phyloP scores from a whole-genome alignment of 2,888 invertebrate species.

The Lasiommata megera region DNA sequence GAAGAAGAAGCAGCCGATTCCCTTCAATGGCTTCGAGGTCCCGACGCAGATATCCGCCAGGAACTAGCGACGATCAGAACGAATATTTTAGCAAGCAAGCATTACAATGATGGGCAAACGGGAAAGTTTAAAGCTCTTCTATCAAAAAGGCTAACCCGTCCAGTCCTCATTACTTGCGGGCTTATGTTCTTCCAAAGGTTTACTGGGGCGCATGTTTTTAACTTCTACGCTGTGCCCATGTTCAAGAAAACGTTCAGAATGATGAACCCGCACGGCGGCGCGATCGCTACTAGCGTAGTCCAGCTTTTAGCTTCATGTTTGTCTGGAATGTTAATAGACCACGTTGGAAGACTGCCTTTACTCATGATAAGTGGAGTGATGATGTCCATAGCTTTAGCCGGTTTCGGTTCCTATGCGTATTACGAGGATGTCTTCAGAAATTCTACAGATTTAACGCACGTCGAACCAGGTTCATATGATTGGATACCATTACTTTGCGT shows the following conservation, averaged over 20 bases:
- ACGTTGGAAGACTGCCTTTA: conserved; percentile 90
- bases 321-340: conserved; percentile 91
- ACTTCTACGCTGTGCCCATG: conserved; percentile 92
- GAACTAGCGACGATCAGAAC: conserved; percentile 87
- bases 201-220: conserved; percentile 91
- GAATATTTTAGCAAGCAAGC: conserved; percentile 82
- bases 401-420: conserved; percentile 92
- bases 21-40: conserved; percentile 89
- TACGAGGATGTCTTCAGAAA: conserved; percentile 84
- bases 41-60: conserved; percentile 87
- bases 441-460: conserved; percentile 51
- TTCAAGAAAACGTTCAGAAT: conserved; percentile 91
- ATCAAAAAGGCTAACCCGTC: conserved; percentile 79
- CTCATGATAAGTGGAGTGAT: conserved; percentile 91
- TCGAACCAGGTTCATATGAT: conserved; percentile 82
- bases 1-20: conserved; percentile 88
- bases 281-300: conserved; percentile 91
- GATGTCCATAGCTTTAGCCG: conserved; percentile 91
- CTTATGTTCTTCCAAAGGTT: conserved; percentile 94
- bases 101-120: conserved; percentile 56
- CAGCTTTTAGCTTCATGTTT: conserved; percentile 91
- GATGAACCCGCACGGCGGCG: conserved; percentile 90
- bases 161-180: conserved; percentile 90
- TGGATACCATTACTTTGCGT: conserved; percentile 93
- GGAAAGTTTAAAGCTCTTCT: conserved; percentile 61